Conservation (phyloP, 2,113 vertebrate species). For the Labeo catla region DNA sequence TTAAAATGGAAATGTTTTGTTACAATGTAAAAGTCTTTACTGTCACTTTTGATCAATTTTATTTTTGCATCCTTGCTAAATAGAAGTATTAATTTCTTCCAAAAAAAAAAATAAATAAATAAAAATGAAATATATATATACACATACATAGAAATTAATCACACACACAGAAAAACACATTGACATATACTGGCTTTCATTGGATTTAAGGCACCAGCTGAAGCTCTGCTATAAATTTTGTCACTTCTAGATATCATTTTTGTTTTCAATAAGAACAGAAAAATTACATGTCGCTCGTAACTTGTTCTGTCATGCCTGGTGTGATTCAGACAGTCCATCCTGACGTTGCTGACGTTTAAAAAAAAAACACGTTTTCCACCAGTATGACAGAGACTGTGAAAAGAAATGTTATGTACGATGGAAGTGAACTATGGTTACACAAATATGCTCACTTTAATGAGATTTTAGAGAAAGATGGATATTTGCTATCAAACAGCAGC, state of each 20-base stretch:
- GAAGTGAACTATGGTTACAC: slow-evolving; percentile 36
- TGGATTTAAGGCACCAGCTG: neutral
- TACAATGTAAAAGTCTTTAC: no score
- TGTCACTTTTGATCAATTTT: no score
- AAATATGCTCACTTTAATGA: slow-evolving; percentile 39
- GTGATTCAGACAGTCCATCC: neutral
- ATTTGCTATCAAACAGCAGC: slow-evolving; percentile 71
- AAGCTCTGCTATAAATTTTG: neutral
- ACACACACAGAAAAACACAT: no score
- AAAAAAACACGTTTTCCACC: neutral
- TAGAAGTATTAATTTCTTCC: no score
- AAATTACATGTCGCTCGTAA: neutral
- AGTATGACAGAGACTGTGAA: neutral
- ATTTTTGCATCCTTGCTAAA: no score
- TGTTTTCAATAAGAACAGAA: neutral
- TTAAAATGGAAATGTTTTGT: no score
- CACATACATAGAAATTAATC: no score
- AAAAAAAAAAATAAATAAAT: no score
- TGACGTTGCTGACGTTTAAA: neutral
- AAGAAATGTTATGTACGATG: slow-evolving; percentile 5
- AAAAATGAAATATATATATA: no score
- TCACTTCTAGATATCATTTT: neutral
- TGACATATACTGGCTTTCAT: neutral
- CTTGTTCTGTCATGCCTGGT: neutral
- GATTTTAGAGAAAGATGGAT: slow-evolving; percentile 68